Evolutionary conservation across 2,888 invertebrate genomes (phyloP).

Genomic region (Eilema caniola): DNA sequence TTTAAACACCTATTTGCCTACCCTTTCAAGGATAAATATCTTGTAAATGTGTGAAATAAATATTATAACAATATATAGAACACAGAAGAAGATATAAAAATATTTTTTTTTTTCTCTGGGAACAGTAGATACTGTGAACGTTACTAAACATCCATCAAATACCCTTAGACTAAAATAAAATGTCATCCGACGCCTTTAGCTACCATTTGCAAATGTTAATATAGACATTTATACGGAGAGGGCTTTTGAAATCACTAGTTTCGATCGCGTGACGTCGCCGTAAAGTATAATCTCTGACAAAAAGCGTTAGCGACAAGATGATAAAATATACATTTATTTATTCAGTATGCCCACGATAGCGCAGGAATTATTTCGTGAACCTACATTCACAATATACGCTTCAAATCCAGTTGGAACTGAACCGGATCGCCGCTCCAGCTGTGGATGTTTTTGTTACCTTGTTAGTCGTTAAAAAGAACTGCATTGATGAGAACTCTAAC

Average conservation of each 20-base stretch:
- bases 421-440: constrained; percentile 78
- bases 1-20: too few relatives aligned
- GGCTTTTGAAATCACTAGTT: neutral
- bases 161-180: neutral
- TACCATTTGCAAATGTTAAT: neutral
- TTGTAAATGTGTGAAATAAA: neutral
- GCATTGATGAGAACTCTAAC: neutral
- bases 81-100: neutral
- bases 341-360: constrained; percentile 47
- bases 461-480: constrained; percentile 50
- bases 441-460: constrained; percentile 65
- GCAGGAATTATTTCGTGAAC: constrained; percentile 75
- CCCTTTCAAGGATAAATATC: neutral
- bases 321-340: constrained; percentile 49
- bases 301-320: neutral
- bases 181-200: neutral
- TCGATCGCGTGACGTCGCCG: neutral
- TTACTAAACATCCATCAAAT: neutral
- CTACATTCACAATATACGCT: constrained; percentile 82
- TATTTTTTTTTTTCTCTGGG: neutral
- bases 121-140: neutral
- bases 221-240: neutral
- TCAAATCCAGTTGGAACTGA: constrained; percentile 75
- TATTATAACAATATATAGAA: neutral
- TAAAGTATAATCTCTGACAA: neutral